Evolutionary conservation across 1,140 invertebrate genomes (phyloP).

Genomic region (Harpegnathos saltator): DNA sequence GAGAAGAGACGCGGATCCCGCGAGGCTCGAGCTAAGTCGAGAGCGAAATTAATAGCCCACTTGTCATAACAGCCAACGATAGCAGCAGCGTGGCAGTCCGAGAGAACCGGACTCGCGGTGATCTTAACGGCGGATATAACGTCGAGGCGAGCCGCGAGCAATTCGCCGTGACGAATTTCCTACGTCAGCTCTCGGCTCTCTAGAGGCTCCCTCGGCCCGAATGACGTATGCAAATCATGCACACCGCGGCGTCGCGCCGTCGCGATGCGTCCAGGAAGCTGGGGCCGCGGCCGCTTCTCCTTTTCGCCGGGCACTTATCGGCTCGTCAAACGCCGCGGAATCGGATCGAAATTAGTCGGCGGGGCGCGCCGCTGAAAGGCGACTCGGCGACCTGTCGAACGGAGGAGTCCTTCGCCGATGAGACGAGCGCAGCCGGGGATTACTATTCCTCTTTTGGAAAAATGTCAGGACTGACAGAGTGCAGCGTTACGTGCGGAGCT

Average conservation of each 20-base stretch:
- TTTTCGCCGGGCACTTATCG: slow-evolving; percentile 15
- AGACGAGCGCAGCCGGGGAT: no score
- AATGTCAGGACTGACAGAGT: no score
- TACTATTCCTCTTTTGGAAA: no score
- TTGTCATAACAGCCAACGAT: slow-evolving; percentile 75
- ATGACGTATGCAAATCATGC: slow-evolving; percentile 74
- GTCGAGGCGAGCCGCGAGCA: slow-evolving; percentile 66
- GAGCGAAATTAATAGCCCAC: slow-evolving; percentile 75
- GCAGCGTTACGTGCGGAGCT: no score
- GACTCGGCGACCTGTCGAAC: not conserved
- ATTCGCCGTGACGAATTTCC: slow-evolving; percentile 75
- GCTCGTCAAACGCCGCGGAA: not conserved
- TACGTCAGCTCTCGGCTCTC: slow-evolving; percentile 68
- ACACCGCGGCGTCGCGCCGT: slow-evolving; percentile 39
- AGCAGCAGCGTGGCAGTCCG: slow-evolving; percentile 52
- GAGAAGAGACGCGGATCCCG: slow-evolving; percentile 41
- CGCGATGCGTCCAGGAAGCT: slow-evolving; percentile 56
- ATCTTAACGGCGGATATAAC: slow-evolving; percentile 66
- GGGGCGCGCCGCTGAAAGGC: not conserved
- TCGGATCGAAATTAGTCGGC: not conserved
- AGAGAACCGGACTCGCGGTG: slow-evolving; percentile 64
- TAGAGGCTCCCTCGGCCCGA: slow-evolving; percentile 58
- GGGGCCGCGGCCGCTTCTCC: not conserved
- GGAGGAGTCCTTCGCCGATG: no score
- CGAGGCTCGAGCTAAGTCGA: slow-evolving; percentile 57